Evolutionary conservation across 2,888 invertebrate species (phyloP).

Genomic region (Trachelus iudaicus): DNA sequence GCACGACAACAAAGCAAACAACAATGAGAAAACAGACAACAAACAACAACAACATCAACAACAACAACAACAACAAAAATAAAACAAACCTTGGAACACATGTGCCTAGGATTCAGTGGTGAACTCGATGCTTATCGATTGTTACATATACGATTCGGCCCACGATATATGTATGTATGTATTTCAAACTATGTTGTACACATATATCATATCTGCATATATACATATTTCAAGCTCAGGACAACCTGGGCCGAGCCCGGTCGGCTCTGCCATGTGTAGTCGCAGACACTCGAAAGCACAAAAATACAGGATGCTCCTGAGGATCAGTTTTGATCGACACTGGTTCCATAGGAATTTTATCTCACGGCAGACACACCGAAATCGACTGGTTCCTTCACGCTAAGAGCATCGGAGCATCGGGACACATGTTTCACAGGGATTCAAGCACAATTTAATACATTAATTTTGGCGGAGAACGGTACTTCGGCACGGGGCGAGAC

Average conservation of each 20-base stretch:
- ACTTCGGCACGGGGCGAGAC: background rate
- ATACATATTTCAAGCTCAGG: background rate
- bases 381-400: background rate
- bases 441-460: background rate
- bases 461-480: background rate
- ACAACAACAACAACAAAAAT: background rate
- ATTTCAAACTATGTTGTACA: background rate
- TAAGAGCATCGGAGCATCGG: background rate
- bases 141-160: background rate
- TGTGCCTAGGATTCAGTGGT: background rate
- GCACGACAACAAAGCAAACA: conserved; percentile 28
- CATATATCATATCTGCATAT: background rate
- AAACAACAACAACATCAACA: conserved; percentile 8
- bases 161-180: background rate
- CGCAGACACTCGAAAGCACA: background rate
- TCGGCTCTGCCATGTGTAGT: background rate
- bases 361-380: background rate
- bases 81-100: conserved; percentile 16
- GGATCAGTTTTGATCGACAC: background rate
- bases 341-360: background rate
- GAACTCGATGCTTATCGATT: background rate
- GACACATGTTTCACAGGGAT: background rate
- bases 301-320: background rate
- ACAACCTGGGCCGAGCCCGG: background rate
- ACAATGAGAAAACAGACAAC: conserved; percentile 20